Conservation (phyloP, 1,140 invertebrate genomes). For the Anastrepha obliqua region DNA sequence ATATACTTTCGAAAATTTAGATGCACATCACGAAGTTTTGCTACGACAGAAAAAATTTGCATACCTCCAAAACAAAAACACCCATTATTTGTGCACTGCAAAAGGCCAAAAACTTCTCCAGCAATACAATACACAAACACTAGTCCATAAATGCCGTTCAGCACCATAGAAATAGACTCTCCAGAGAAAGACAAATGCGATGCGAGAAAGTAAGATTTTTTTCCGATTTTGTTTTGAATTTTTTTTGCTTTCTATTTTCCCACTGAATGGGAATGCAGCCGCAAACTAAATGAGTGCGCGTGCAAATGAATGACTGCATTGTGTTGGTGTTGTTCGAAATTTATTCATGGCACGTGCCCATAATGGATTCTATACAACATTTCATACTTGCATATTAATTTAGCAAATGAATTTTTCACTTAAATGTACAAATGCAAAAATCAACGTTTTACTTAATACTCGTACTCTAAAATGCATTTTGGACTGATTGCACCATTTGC, state of each 20-base stretch:
- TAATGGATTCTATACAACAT: conserved; percentile 32
- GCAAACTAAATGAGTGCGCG: not conserved
- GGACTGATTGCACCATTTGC: not conserved
- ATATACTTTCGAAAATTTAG: no score
- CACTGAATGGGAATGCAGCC: not conserved
- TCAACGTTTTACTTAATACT: not conserved
- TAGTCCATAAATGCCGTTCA: not conserved
- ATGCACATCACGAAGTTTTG: no score
- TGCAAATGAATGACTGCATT: not conserved
- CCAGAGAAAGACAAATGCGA: not conserved
- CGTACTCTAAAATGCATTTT: not conserved
- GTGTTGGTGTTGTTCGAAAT: conserved; percentile 8
- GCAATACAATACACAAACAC: not conserved
- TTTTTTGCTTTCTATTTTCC: not conserved
- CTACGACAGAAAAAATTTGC: no score
- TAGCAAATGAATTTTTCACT: conserved; percentile 33
- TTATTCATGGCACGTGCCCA: conserved; percentile 20
- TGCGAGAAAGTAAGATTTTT: not conserved
- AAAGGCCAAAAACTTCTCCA: not conserved
- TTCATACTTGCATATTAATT: conserved; percentile 42
- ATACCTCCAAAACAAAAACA: no score
- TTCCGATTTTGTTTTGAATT: not conserved
- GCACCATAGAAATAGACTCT: not conserved
- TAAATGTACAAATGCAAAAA: not conserved
- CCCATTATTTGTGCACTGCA: not conserved